Percentiles rank a stretch among this genome's conserved stretches.
These are phyloP conservation scores for Lithobates sylvaticus DNA, from an alignment of 2,797 vertebrate species.

Conservation along the genomic window DNA sequence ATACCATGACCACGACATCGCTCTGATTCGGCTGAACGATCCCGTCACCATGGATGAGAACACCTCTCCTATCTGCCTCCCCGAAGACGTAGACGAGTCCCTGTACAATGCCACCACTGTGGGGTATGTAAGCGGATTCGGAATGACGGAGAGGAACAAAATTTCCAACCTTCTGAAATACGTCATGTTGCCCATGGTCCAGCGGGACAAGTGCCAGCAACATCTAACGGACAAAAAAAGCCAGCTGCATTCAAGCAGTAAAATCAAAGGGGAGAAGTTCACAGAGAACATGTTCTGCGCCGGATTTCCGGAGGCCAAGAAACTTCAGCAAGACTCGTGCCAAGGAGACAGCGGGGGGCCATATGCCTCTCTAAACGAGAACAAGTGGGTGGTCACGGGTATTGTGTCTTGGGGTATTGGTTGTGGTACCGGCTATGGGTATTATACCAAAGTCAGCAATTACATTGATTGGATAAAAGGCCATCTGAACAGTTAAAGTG, in stretches of 20 bases:
- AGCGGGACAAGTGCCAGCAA: slow-evolving; percentile 59
- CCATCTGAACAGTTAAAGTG: slow-evolving; percentile 37
- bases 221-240: slow-evolving; percentile 66
- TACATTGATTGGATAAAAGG: slow-evolving; percentile 79
- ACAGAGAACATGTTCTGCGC: slow-evolving; percentile 81
- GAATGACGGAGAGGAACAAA: slow-evolving; percentile 68
- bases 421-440: slow-evolving; percentile 77
- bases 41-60: slow-evolving; percentile 72
- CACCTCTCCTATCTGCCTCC: slow-evolving; percentile 78
- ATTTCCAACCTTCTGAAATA: slow-evolving; percentile 69
- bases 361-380: slow-evolving; percentile 61
- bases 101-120: slow-evolving; percentile 65
- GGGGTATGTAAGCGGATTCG: slow-evolving; percentile 80
- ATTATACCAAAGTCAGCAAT: slow-evolving; percentile 78
- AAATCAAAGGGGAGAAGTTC: slow-evolving; percentile 60
- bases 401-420: slow-evolving; percentile 80
- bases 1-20: slow-evolving; percentile 76
- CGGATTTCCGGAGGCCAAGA: slow-evolving; percentile 62
- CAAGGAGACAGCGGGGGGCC: slow-evolving; percentile 79
- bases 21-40: slow-evolving; percentile 74
- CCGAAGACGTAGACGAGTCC: slow-evolving; percentile 64
- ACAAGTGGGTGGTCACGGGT: slow-evolving; percentile 75
- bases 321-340: slow-evolving; percentile 69
- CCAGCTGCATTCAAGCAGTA: fast-evolving
- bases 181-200: slow-evolving; percentile 68